Evolutionary conservation across 2,888 invertebrate species (phyloP).

Genomic region (Pristionchus entomophagus): DNA sequence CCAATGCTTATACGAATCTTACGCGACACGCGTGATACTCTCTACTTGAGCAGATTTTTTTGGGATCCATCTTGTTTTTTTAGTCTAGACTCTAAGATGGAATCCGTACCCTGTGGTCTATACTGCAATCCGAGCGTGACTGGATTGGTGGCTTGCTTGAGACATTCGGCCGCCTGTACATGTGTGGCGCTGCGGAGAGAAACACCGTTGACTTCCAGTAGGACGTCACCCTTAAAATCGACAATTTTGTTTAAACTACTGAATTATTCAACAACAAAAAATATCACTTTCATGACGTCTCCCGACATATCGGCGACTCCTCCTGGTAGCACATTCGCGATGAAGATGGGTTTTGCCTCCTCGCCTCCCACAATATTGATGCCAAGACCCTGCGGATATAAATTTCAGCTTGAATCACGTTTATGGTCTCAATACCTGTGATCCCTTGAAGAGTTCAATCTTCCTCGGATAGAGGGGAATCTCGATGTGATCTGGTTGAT

Average conservation of each 20-base stretch:
- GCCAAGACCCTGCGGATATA: constrained; percentile 85
- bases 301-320: constrained; percentile 97
- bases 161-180: constrained; percentile 95
- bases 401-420: background rate
- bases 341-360: constrained; percentile 97
- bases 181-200: constrained; percentile 94
- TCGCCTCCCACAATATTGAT: constrained; percentile 99
- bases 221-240: constrained; percentile 64
- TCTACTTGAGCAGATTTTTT: no score
- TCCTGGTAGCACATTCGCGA: constrained; percentile 94
- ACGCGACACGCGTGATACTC: no score
- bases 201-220: constrained; percentile 84
- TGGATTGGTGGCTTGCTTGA: constrained; percentile 83
- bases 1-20: no score
- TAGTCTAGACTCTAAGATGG: no score
- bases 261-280: no score
- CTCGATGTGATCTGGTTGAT: constrained; percentile 29
- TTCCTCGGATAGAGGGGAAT: constrained; percentile 61
- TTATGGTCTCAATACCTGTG: background rate
- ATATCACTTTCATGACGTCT: constrained; percentile 65
- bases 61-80: no score
- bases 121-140: constrained; percentile 95
- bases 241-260: background rate
- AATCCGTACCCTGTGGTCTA: constrained; percentile 85
- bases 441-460: constrained; percentile 57